These are phyloP conservation scores for Mixornis gularis DNA, from an alignment of 2,113 vertebrate genomes.

Conservation along the genomic window DNA sequence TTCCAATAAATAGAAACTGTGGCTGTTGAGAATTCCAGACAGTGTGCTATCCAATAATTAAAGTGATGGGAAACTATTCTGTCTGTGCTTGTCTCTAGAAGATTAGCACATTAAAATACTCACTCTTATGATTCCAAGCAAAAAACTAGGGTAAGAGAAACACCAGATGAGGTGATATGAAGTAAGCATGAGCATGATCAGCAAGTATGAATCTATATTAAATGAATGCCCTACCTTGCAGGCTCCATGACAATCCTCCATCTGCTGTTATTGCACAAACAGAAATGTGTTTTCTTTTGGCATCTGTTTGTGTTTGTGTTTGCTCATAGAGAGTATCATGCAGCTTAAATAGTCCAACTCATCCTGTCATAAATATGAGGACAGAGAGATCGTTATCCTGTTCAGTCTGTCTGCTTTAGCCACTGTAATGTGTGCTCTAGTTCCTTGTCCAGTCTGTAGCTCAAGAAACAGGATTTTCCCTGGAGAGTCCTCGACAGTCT, in stretches of 20 bases:
- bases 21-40: slow-evolving; percentile 19
- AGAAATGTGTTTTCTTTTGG: neutral
- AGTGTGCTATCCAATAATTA: neutral
- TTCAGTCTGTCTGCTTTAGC: neutral
- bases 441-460: neutral
- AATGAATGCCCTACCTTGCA: neutral
- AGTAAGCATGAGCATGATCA: neutral
- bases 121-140: neutral
- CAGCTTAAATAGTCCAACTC: neutral
- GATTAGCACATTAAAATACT: neutral
- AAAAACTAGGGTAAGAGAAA: neutral
- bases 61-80: neutral
- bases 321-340: neutral
- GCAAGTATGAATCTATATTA: neutral
- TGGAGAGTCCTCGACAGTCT: neutral
- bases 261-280: neutral
- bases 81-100: neutral
- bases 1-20: slow-evolving; percentile 39
- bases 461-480: neutral
- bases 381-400: neutral
- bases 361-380: neutral
- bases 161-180: neutral
- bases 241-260: neutral
- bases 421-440: neutral
- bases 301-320: slow-evolving; percentile 9